These are phyloP conservation scores for Thalassarche chlororhynchos DNA, from an alignment of 2,113 vertebrate species.

Conservation along the genomic window DNA sequence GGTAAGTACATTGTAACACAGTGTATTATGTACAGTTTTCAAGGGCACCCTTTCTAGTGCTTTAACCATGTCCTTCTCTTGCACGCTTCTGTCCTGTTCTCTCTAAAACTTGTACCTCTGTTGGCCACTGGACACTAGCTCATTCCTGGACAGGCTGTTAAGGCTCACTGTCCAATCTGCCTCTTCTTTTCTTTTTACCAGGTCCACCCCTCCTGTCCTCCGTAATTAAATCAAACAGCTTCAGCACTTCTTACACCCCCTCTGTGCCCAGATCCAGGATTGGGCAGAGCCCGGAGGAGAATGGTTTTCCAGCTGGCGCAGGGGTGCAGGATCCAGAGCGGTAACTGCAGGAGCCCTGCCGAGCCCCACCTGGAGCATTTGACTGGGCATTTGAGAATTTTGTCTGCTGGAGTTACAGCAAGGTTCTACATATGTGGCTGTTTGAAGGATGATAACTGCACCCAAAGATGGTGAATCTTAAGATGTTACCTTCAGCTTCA, in stretches of 20 bases:
- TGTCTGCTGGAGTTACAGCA: too few relatives aligned
- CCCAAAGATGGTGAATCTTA: neutral
- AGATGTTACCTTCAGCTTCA: neutral
- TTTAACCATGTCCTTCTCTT: neutral
- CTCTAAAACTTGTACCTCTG: neutral
- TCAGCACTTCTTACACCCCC: neutral
- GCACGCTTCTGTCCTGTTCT: neutral
- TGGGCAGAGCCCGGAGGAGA: neutral
- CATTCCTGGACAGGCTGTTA: neutral
- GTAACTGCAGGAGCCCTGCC: neutral
- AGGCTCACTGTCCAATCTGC: neutral
- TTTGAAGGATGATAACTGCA: neutral
- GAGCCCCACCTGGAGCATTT: neutral
- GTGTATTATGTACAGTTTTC: neutral
- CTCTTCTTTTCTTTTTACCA: neutral
- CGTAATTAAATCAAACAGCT: neutral
- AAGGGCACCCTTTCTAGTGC: neutral
- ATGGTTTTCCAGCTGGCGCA: neutral
- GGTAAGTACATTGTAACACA: neutral
- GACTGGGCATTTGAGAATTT: neutral
- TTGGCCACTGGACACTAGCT: neutral
- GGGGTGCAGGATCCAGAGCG: neutral
- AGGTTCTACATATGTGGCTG: neutral
- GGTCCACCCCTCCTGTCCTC: neutral
- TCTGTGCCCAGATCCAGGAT: neutral